Percentiles rank a stretch among this genome's conserved stretches.
Conservation (phyloP, 2,888 invertebrate genomes). For the Eupelmus urozonus region DNA sequence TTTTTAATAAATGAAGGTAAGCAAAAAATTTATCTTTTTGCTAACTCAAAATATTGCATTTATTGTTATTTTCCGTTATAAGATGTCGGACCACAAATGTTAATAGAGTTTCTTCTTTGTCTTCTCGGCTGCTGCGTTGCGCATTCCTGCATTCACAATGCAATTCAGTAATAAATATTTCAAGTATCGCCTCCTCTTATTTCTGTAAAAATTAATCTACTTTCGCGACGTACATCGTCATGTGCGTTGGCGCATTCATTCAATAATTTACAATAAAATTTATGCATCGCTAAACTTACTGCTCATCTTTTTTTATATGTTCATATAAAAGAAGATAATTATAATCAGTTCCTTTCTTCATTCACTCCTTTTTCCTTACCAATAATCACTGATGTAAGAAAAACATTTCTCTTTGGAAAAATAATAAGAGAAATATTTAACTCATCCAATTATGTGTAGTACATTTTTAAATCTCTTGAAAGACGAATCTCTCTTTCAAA, state of each 20-base stretch:
- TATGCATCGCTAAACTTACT: slow-evolving; percentile 39
- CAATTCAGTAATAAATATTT: slow-evolving; percentile 52
- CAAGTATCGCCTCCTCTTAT: slow-evolving; percentile 31
- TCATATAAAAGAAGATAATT: slow-evolving; percentile 55
- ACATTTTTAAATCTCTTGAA: neutral
- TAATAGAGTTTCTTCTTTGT: neutral
- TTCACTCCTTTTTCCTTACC: slow-evolving; percentile 13
- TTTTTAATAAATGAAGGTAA: slow-evolving; percentile 53
- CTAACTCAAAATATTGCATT: slow-evolving; percentile 59
- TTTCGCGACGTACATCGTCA: slow-evolving; percentile 26
- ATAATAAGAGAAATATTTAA: slow-evolving; percentile 43
- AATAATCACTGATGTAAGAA: slow-evolving; percentile 32
- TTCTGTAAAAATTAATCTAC: slow-evolving; percentile 54
- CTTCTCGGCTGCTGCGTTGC: slow-evolving; percentile 10
- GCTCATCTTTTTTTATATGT: slow-evolving; percentile 38
- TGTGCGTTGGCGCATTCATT: slow-evolving; percentile 37
- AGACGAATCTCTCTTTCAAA: slow-evolving; percentile 20
- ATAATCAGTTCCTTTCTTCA: slow-evolving; percentile 35
- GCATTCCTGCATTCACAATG: slow-evolving; percentile 38
- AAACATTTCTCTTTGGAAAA: slow-evolving; percentile 53
- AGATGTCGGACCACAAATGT: slow-evolving; percentile 39
- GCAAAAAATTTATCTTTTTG: slow-evolving; percentile 31
- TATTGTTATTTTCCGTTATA: slow-evolving; percentile 43
- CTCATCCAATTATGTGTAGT: slow-evolving; percentile 9
- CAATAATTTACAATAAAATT: slow-evolving; percentile 59